phyloP scores from a whole-genome alignment of 2,113 vertebrate species.

The Malurus melanocephalus region DNA sequence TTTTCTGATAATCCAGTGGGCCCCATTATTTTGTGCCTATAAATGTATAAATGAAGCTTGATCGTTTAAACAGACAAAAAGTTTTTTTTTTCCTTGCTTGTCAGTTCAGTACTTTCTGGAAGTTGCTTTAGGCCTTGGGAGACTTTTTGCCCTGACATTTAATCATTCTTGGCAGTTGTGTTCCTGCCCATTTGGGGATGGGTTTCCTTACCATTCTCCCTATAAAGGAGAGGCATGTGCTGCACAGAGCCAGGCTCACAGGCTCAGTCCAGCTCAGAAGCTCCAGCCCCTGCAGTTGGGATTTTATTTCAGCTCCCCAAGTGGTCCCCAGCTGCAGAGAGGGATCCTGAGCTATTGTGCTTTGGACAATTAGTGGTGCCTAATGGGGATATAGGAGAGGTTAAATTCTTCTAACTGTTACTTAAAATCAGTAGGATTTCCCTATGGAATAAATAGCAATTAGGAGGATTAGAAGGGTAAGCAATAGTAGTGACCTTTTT shows the following conservation, averaged over 20 bases:
- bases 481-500: neutral
- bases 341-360: neutral
- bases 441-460: conserved; percentile 3
- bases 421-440: conserved; percentile 22
- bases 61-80: neutral
- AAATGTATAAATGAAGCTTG: neutral
- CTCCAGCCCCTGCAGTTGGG: neutral
- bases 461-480: conserved; percentile 15
- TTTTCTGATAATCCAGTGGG: neutral
- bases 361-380: neutral
- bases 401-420: conserved; percentile 4
- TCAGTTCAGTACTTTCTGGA: neutral
- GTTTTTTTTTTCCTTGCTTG: neutral
- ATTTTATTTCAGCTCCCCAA: neutral
- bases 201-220: neutral
- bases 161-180: neutral
- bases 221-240: neutral
- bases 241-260: fast-evolving
- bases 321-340: neutral
- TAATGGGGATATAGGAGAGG: neutral
- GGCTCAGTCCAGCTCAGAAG: neutral
- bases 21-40: neutral
- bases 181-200: fast-evolving
- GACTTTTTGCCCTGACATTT: neutral
- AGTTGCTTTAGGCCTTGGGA: neutral